These are phyloP conservation scores for Anastatus disparis DNA, from an alignment of 1,140 invertebrate genomes.

Conservation along the genomic window DNA sequence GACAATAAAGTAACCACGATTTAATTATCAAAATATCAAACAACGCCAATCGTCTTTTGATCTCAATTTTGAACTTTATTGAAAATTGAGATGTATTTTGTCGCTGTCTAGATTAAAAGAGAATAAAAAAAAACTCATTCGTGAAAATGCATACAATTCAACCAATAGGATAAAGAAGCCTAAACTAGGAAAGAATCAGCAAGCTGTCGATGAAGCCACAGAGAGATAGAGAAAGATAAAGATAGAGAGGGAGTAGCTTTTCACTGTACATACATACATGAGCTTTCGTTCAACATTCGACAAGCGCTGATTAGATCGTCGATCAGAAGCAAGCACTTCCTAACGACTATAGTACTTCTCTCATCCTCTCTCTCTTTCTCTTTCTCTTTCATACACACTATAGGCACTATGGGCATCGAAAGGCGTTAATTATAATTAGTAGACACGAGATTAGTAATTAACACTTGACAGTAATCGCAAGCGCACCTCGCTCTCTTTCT, in stretches of 20 bases:
- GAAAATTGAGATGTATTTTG: too few relatives aligned
- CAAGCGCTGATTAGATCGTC: conserved; percentile 36
- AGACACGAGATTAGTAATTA: conserved; percentile 66
- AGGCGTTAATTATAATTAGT: conserved; percentile 68
- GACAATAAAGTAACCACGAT: too few relatives aligned
- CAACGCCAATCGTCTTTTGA: too few relatives aligned
- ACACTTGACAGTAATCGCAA: conserved; percentile 63
- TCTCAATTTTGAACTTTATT: too few relatives aligned
- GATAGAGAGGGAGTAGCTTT: too few relatives aligned
- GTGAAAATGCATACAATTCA: too few relatives aligned
- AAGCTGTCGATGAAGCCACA: not conserved
- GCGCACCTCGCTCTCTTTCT: conserved; percentile 21
- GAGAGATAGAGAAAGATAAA: too few relatives aligned
- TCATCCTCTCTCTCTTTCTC: not conserved
- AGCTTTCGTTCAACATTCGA: not conserved
- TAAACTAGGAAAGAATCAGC: not conserved
- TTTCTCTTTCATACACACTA: conserved; percentile 5
- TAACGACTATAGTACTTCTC: conserved; percentile 12
- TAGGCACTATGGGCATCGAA: too few relatives aligned
- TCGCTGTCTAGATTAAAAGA: too few relatives aligned
- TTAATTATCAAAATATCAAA: too few relatives aligned
- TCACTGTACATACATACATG: not conserved
- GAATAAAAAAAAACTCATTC: too few relatives aligned
- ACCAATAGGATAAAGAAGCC: too few relatives aligned
- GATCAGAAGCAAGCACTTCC: conserved; percentile 26